Conservation (phyloP, 2,888 invertebrate genomes). For the Lasius platythorax region DNA sequence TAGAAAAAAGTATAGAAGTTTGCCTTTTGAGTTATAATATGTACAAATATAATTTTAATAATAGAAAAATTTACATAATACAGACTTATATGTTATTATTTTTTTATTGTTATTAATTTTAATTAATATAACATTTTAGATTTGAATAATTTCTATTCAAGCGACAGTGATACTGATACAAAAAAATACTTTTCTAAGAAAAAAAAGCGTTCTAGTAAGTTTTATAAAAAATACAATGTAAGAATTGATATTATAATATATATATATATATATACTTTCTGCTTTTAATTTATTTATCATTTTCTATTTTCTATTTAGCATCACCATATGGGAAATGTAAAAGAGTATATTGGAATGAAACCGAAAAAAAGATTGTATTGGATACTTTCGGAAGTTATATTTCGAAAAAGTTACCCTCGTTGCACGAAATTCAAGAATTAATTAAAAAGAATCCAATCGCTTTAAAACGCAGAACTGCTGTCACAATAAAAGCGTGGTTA, state of each 20-base stretch:
- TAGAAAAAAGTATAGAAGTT: neutral
- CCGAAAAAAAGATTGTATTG: conserved; percentile 10
- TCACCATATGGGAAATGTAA: conserved; percentile 9
- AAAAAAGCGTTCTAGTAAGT: neutral
- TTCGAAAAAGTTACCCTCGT: neutral
- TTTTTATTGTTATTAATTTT: neutral
- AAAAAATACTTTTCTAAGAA: neutral
- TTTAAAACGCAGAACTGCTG: neutral
- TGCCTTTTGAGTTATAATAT: neutral
- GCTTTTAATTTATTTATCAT: neutral
- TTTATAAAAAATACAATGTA: neutral
- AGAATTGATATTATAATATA: neutral
- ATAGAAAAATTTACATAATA: neutral
- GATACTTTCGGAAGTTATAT: neutral
- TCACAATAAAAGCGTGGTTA: neutral
- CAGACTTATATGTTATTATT: neutral
- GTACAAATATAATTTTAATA: neutral
- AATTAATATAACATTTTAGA: neutral
- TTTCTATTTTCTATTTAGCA: neutral
- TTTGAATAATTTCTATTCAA: neutral
- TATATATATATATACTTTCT: neutral
- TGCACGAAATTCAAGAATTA: neutral
- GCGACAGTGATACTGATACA: conserved; percentile 11
- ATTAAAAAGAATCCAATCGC: neutral
- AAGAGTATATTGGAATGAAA: conserved; percentile 2